Percentiles rank a stretch among this genome's conserved stretches.
Conservation (phyloP, 1,140 invertebrate species). For the Hormaphis cornu region DNA sequence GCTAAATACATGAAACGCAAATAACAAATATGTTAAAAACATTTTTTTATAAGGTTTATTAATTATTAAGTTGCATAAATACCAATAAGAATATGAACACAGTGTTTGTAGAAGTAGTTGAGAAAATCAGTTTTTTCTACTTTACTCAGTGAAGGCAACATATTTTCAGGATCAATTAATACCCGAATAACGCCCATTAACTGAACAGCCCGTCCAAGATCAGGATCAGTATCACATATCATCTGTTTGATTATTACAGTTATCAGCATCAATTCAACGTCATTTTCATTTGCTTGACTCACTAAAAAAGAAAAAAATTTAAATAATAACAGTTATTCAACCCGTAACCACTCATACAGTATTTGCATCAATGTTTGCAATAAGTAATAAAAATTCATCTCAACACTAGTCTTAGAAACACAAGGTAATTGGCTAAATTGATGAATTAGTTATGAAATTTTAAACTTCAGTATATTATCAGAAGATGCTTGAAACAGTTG, state of each 20-base stretch:
- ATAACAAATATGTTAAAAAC: conserved; percentile 38
- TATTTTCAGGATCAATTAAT: conserved; percentile 96
- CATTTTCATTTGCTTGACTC: conserved; percentile 8
- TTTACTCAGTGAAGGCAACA: conserved; percentile 87
- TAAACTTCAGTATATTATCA: no score
- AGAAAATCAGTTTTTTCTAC: conserved; percentile 97
- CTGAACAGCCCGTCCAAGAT: conserved; percentile 92
- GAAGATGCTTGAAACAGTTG: no score
- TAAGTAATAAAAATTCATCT: no score
- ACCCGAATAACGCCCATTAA: conserved; percentile 86
- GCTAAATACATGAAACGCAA: conserved; percentile 48
- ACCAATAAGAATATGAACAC: conserved; percentile 89
- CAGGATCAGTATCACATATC: conserved; percentile 72
- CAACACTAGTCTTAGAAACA: no score
- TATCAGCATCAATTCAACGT: conserved; percentile 80
- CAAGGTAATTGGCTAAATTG: no score
- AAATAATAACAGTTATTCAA: no score
- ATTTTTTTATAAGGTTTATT: no score
- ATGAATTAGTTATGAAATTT: no score
- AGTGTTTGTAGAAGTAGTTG: conserved; percentile 97
- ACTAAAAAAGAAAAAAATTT: conserved; percentile 18
- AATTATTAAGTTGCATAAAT: conserved; percentile 35
- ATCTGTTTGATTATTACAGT: conserved; percentile 98
- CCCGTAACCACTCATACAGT: no score
- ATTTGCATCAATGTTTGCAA: no score